Evolutionary conservation across 2,113 vertebrate genomes (phyloP).

Genomic region (Tragulus kanchil): DNA sequence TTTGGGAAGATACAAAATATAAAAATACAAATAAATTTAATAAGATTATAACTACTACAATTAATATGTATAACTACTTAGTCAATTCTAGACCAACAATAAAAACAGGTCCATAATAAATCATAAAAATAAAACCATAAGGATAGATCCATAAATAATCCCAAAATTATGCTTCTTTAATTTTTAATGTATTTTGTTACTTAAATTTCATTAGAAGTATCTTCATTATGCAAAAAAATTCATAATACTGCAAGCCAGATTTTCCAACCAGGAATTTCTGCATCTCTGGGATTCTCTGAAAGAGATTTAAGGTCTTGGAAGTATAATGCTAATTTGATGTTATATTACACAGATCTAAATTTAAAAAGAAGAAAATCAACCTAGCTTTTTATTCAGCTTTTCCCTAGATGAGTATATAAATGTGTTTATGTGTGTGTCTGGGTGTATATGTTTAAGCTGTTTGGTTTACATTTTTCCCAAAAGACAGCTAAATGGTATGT

Average conservation of each 20-base stretch:
- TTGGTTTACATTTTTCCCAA: conserved; percentile 7
- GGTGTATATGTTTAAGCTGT: background rate
- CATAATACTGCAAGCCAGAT: background rate
- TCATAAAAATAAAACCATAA: conserved; percentile 40
- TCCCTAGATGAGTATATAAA: background rate
- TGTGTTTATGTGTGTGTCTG: background rate
- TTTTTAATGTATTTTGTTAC: background rate
- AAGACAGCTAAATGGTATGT: conserved; percentile 3
- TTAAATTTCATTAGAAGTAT: background rate
- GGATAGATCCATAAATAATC: background rate
- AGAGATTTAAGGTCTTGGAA: background rate
- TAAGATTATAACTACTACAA: background rate
- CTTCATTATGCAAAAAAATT: conserved; percentile 25
- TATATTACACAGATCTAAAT: conserved; percentile 22
- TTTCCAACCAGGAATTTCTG: conserved; percentile 36
- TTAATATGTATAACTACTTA: background rate
- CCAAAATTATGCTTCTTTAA: background rate
- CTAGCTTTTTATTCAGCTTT: background rate
- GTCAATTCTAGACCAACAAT: background rate
- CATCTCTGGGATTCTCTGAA: conserved; percentile 19
- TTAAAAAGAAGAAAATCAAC: conserved; percentile 53
- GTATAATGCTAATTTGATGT: conserved; percentile 25
- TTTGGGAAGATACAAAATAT: conserved; percentile 13
- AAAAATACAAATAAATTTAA: conserved; percentile 50
- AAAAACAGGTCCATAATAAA: background rate